Evolutionary conservation across 2,797 vertebrate genomes (phyloP), one percentile per base, ranked within the genome.

Genomic region (Monodelphis domestica): DNA sequence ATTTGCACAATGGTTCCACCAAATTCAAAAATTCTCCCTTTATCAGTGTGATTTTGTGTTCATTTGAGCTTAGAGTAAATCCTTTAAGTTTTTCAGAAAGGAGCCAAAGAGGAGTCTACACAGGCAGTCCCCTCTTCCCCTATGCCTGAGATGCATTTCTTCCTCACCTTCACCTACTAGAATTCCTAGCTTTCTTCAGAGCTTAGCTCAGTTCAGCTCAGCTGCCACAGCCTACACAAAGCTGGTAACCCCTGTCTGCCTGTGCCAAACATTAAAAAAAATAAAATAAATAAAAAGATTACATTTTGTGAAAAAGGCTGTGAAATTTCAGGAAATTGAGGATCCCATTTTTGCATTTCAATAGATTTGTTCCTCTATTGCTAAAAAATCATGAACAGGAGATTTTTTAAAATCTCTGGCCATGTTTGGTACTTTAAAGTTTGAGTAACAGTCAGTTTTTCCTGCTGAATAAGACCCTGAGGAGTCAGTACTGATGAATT

Each of bases 1-100:
- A 84, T 84, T 84, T 84, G 84, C 45, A 28, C 3, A 10, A 24
- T 0, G 0, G 50, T 17, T 4, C 14, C 15, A 2, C 51, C 53
- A 26, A 45, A 90, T 84, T 84, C 14, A 28, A 12, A 45, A 45
- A 51, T 92, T 87, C 1, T 6, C 14, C 59, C 30, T 33, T 54
- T 51, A 51, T 45, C 21, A 17, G 90, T 70, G 88, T 0, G 45
- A 7, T 2, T 1, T 0, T 53, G 29, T 3, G 10, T 21, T n/a
- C 14, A 0, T 33, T 1, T 0, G 3, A 70, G 54, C 30, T n/a
- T 3, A 0, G 12, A 0, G 53, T 15, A 3, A 28, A 59, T 87
- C 89, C 45, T 33, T 12, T 30, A 14, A 0, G 33, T 9, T 0
- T 30, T 90, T 54, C 24, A 57, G 89, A 92, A 53, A 5, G 38